A percentile compares a stretch with the other conserved stretches of the same genome.
These are phyloP conservation scores for Orthonyx spaldingii DNA, from an alignment of 2,113 vertebrate species.

Conservation along the genomic window DNA sequence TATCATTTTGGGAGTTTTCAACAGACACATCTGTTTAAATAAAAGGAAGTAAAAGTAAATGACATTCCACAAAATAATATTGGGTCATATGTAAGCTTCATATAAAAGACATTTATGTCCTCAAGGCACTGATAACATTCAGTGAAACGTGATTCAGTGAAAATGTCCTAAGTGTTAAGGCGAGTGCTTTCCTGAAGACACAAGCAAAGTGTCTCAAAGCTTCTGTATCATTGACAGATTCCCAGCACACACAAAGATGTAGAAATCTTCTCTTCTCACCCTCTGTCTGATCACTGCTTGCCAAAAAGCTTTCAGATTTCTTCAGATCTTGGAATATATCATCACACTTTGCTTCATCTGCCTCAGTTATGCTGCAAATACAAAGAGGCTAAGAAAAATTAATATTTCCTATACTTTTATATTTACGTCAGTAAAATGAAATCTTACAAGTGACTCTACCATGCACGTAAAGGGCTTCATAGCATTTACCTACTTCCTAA, in stretches of 20 bases:
- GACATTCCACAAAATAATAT: neutral
- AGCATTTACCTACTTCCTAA: neutral
- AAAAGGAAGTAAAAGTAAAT: neutral
- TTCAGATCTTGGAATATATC: neutral
- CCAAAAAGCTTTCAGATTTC: neutral
- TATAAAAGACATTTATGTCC: neutral
- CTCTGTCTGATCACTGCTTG: neutral
- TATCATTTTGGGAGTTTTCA: neutral
- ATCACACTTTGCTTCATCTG: neutral
- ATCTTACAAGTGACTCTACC: neutral
- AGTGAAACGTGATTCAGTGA: neutral
- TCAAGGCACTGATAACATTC: neutral
- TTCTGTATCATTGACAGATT: neutral
- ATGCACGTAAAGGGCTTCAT: neutral
- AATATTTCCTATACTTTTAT: neutral
- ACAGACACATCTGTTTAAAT: neutral
- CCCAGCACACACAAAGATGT: neutral
- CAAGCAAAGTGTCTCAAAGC: neutral
- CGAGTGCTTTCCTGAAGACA: neutral
- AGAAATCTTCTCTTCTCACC: constrained; percentile 29
- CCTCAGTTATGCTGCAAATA: constrained; percentile 41
- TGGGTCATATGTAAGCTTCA: neutral
- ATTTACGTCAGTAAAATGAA: neutral
- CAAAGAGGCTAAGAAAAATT: neutral
- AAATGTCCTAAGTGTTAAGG: neutral